These are phyloP conservation scores for Leptatherina wallacei DNA, from an alignment of 2,797 vertebrate genomes.

Conservation along the genomic window DNA sequence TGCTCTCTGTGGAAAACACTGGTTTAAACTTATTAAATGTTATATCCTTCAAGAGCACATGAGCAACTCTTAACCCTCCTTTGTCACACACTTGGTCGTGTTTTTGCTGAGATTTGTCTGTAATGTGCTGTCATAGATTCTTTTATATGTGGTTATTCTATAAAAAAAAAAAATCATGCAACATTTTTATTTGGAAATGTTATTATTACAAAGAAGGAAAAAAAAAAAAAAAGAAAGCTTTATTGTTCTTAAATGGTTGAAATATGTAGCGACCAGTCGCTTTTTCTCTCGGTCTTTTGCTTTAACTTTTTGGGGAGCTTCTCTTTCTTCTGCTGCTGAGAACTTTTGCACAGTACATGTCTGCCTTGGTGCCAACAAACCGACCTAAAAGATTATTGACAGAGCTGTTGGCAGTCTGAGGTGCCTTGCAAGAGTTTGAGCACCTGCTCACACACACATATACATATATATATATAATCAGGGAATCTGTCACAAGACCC, in stretches of 20 bases:
- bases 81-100: neutral
- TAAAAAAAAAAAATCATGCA: slow-evolving; percentile 16
- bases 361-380: slow-evolving; percentile 63
- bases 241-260: slow-evolving; percentile 85
- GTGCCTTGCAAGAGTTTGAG: slow-evolving; percentile 63
- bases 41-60: slow-evolving; percentile 32
- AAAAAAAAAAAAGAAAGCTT: slow-evolving; percentile 85
- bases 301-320: slow-evolving; percentile 38
- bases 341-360: slow-evolving; percentile 62
- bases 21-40: slow-evolving; percentile 35
- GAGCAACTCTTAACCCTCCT: slow-evolving; percentile 13
- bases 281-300: slow-evolving; percentile 41
- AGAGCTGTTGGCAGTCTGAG: slow-evolving; percentile 45
- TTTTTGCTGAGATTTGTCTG: slow-evolving; percentile 29
- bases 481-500: slow-evolving; percentile 64
- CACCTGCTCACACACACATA: slow-evolving; percentile 16
- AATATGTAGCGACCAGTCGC: slow-evolving; percentile 30
- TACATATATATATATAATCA: slow-evolving; percentile 36
- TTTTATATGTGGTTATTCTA: slow-evolving; percentile 52
- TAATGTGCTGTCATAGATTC: slow-evolving; percentile 19
- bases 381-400: slow-evolving; percentile 35
- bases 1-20: slow-evolving; percentile 47
- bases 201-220: slow-evolving; percentile 83
- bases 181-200: slow-evolving; percentile 85
- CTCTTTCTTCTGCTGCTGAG: slow-evolving; percentile 63